phyloP scores from a whole-genome alignment of 1,140 invertebrate genomes.

The Drosophila albomicans region DNA sequence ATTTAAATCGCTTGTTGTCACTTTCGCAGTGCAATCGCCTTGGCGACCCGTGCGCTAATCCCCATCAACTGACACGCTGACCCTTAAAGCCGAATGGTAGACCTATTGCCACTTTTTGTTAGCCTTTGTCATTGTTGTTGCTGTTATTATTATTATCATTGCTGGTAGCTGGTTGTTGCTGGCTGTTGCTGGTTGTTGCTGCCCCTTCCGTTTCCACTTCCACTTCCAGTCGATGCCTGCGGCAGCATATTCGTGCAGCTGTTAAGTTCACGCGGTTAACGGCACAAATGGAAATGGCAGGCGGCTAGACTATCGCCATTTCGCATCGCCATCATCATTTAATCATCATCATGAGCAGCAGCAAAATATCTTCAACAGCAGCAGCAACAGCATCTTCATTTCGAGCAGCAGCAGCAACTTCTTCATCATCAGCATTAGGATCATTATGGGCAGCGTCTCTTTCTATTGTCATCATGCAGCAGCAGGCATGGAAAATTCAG shows the following conservation, averaged over 20 bases:
- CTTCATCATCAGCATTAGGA: slow-evolving; percentile 16
- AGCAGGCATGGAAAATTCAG: slow-evolving; percentile 10
- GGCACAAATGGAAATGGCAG: slow-evolving; percentile 43
- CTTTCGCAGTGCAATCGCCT: slow-evolving; percentile 15
- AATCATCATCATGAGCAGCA: slow-evolving; percentile 35
- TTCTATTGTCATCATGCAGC: slow-evolving; percentile 41
- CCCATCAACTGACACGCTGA: slow-evolving; percentile 36
- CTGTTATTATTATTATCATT: neutral
- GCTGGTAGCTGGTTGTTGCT: neutral
- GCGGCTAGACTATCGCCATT: slow-evolving; percentile 50
- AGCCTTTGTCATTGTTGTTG: neutral
- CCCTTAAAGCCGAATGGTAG: slow-evolving; percentile 18
- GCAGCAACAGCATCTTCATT: slow-evolving; percentile 3
- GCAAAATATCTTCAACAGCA: slow-evolving; percentile 2
- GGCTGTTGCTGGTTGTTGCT: neutral
- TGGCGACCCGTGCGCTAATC: slow-evolving; percentile 19
- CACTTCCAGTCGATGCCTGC: neutral
- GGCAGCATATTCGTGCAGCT: slow-evolving; percentile 14
- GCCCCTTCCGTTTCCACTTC: neutral
- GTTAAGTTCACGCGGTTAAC: slow-evolving; percentile 52
- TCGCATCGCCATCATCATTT: slow-evolving; percentile 43
- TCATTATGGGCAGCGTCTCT: slow-evolving; percentile 30
- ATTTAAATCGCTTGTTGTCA: slow-evolving; percentile 27
- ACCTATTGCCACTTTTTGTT: neutral
- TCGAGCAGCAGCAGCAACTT: neutral